Evolutionary conservation across 2,113 vertebrate genomes (phyloP).

Genomic region (Apteryx owenii): DNA sequence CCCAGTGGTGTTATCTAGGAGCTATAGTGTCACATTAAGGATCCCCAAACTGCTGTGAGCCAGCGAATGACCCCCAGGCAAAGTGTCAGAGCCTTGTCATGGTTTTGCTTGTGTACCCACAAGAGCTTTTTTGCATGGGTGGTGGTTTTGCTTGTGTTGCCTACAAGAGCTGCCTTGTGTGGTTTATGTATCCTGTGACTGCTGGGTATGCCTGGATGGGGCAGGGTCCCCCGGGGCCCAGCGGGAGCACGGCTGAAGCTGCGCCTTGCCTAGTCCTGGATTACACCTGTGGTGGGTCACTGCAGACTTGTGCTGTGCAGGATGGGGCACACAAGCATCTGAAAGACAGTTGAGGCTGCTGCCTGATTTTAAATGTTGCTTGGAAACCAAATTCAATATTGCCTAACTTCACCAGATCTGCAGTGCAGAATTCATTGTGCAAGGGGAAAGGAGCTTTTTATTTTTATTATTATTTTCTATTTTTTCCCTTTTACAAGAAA

Average conservation of each 20-base stretch:
- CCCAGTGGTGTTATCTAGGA: background rate
- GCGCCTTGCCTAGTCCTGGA: background rate
- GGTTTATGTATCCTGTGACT: background rate
- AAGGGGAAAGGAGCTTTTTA: background rate
- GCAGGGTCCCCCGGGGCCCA: rapidly evolving
- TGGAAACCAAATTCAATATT: conserved; percentile 64
- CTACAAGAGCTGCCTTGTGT: background rate
- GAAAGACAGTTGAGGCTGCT: background rate
- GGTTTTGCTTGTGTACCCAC: background rate
- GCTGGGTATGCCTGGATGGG: background rate
- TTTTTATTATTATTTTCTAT: conserved; percentile 24
- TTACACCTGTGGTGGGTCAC: rapidly evolving
- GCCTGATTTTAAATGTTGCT: conserved; percentile 52
- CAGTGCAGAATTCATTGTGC: conserved; percentile 62
- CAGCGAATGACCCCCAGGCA: background rate
- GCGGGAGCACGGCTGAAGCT: background rate
- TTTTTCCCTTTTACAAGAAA: conserved; percentile 54
- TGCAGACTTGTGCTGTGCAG: rapidly evolving
- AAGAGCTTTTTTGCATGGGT: no score
- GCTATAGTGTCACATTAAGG: background rate
- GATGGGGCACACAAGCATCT: background rate
- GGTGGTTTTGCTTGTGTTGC: no score
- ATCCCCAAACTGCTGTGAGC: background rate
- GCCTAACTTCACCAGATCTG: conserved; percentile 34
- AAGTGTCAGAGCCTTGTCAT: background rate